Evolutionary conservation across 2,797 vertebrate species (phyloP).

Genomic region (Tangara arthus): DNA sequence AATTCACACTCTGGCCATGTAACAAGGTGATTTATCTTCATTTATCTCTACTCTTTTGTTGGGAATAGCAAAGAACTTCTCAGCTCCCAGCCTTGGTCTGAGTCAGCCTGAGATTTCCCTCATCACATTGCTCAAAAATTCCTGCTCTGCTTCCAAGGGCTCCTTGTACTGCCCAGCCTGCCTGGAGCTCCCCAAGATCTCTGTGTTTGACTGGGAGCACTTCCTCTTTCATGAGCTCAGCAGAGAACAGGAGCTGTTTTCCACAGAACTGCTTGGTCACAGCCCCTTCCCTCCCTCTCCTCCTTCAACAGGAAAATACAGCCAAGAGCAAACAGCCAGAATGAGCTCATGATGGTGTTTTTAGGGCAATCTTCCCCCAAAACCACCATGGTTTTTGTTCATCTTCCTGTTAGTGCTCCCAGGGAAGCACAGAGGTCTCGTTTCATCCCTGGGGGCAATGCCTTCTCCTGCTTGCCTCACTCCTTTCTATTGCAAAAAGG

Average conservation of each 20-base stretch:
- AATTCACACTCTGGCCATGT: neutral
- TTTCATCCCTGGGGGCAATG: neutral
- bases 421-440: neutral
- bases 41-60: neutral
- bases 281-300: neutral
- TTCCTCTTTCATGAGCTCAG: neutral
- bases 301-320: neutral
- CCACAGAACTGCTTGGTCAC: neutral
- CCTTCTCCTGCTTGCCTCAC: neutral
- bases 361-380: no score
- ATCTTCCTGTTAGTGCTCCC: neutral
- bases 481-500: neutral
- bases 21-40: neutral
- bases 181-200: neutral
- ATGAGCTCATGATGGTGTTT: neutral
- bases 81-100: neutral
- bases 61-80: neutral
- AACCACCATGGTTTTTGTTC: neutral
- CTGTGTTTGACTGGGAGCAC: neutral
- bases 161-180: neutral
- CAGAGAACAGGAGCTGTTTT: neutral
- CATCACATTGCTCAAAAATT: fast-evolving
- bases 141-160: neutral
- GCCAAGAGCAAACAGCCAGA: neutral
- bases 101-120: neutral